Evolutionary conservation across 2,797 vertebrate species (phyloP).

Genomic region (Sebastolobus altivelis): DNA sequence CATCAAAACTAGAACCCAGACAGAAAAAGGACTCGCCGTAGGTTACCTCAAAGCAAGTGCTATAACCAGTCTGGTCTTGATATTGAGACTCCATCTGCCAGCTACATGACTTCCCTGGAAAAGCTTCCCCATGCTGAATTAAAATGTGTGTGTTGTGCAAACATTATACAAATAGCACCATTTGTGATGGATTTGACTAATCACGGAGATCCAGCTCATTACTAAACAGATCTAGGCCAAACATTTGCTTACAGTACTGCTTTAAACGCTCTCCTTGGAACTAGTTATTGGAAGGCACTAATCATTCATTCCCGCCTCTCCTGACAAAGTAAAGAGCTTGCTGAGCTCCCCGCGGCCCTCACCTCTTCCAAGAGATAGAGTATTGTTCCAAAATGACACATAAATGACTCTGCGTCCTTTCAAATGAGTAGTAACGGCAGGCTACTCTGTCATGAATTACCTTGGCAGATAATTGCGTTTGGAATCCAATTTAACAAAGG

Average conservation of each 20-base stretch:
- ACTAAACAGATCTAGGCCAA: slow-evolving; percentile 66
- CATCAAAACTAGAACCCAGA: slow-evolving; percentile 47
- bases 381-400: slow-evolving; percentile 71
- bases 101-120: slow-evolving; percentile 57
- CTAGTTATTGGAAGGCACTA: slow-evolving; percentile 65
- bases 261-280: slow-evolving; percentile 69
- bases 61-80: slow-evolving; percentile 51
- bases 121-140: slow-evolving; percentile 44
- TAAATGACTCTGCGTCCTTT: slow-evolving; percentile 70
- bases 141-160: slow-evolving; percentile 57
- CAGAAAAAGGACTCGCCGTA: slow-evolving; percentile 47
- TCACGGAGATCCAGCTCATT: slow-evolving; percentile 68
- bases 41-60: slow-evolving; percentile 60
- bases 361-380: slow-evolving; percentile 57
- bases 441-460: slow-evolving; percentile 69
- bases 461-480: slow-evolving; percentile 79
- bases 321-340: slow-evolving; percentile 46
- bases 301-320: slow-evolving; percentile 55
- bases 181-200: slow-evolving; percentile 75
- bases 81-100: slow-evolving; percentile 65
- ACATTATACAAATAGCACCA: slow-evolving; percentile 60
- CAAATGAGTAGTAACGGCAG: slow-evolving; percentile 65
- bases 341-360: slow-evolving; percentile 45
- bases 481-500: slow-evolving; percentile 78
- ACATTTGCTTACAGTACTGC: slow-evolving; percentile 68